Base-by-base conservation (phyloP, 1,140 invertebrate species). In the Drosophila simulans region DNA sequence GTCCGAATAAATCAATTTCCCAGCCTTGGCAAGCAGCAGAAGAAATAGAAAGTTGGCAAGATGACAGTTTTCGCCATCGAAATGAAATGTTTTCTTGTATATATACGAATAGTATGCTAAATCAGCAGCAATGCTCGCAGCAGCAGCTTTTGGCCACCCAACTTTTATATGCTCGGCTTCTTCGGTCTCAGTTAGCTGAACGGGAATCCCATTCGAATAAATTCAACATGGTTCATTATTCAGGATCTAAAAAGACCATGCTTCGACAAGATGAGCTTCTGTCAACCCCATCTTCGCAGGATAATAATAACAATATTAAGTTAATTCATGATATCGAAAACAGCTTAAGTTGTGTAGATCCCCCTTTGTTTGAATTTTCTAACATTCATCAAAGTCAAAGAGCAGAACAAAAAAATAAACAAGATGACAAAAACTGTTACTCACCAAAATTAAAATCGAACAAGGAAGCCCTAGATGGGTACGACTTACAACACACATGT, bases 231-330 rank as follows among this genome's bases (percentile, higher is more conserved):
- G 25, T 48, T n/a, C 54, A 84, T 17, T 59, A 54, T 37, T 39
- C 66, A 4, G 68, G 55, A 11, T 76, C 59, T 20, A 73, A 56
- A 5, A 86, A 75, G 31, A 8, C 54, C 13, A 58, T 40, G 15
- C 35, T 57, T 43, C 35, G 25, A 10, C 56, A 82, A 40, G 43
- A 57, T 31, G 46, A 57, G n/a, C 35, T 60, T 15, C 31, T 43
- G 42, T 20, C 62, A 15, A 42, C 68, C 7, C 27, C 55, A 59
- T 52, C 43, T 22, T 58, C 63, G 1, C 81, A 90, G 34, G 86
- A 89, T 52, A 78, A 68, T 52, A 90, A 90, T 35, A 80, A 89
- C 25, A 88, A 88, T 20, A 78, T 64, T 42, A 51, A 72, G 15
- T 54, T 59, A 35, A 13, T 51, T 34, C 53, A 46, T 43, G 69